A percentile compares a stretch with the other conserved stretches of the same genome.
Conservation (phyloP, 1,140 invertebrate genomes). For the Drosophila ananassae region DNA sequence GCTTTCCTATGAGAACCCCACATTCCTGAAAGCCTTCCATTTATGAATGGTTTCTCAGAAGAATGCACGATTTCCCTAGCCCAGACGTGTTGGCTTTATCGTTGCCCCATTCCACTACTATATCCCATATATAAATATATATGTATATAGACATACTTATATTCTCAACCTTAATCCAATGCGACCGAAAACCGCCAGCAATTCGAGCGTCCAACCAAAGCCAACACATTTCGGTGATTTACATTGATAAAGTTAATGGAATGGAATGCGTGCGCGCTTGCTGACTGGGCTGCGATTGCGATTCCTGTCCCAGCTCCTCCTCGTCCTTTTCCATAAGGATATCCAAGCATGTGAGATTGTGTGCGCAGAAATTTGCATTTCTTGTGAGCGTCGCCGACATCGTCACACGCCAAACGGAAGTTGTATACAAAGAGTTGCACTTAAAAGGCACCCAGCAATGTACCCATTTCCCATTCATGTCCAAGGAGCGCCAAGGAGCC, state of each 20-base stretch:
- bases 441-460: slow-evolving; percentile 68
- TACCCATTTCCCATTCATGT: slow-evolving; percentile 62
- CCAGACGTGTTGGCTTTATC: slow-evolving; percentile 49
- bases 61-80: slow-evolving; percentile 21
- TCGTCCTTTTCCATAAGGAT: slow-evolving; percentile 15
- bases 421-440: slow-evolving; percentile 83
- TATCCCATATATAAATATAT: slow-evolving; percentile 18
- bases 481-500: slow-evolving; percentile 21
- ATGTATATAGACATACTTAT: slow-evolving; percentile 13
- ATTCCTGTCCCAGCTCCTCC: slow-evolving; percentile 16
- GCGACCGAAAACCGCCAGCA: slow-evolving; percentile 31
- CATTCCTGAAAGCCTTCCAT: slow-evolving; percentile 30
- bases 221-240: slow-evolving; percentile 78
- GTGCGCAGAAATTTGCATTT: slow-evolving; percentile 78
- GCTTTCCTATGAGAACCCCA: slow-evolving; percentile 16
- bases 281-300: slow-evolving; percentile 63
- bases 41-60: slow-evolving; percentile 19
- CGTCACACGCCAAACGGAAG: slow-evolving; percentile 80
- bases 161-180: slow-evolving; percentile 29
- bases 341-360: slow-evolving; percentile 3
- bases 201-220: slow-evolving; percentile 36
- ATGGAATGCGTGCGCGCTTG: slow-evolving; percentile 74
- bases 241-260: slow-evolving; percentile 82
- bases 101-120: slow-evolving; percentile 21
- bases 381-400: slow-evolving; percentile 39